Base-by-base conservation (phyloP, 1,140 invertebrate genomes). In the Halictus rubicundus region DNA sequence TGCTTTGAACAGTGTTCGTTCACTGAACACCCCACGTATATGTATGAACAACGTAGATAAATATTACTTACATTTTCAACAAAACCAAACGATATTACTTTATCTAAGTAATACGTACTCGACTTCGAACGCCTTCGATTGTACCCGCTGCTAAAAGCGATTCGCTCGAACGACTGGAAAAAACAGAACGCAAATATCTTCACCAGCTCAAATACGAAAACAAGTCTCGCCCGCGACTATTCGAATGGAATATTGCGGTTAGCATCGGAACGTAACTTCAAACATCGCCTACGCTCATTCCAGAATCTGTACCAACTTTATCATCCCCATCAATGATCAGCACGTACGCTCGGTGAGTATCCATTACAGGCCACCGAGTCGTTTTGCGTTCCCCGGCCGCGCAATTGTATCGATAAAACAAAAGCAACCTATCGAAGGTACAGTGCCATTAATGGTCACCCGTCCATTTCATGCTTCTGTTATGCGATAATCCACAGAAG, bases 381-480 rank as follows among this genome's bases (percentile, higher is more conserved):
- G 70, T 72, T 86, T 82, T 59, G 39, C 65, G 68, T 76, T 78
- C 66, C 66, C 52, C 32, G 57, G 25, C 59, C 71, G 60, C 59
- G 85, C 84, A 87, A 87, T 87, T 83, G 85, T 87, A 86, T 68
- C 85, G 85, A 87, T 86, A 87, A 87, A 87, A 84, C 84, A 87
- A 86, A 87, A 81, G 59, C 78, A 32, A 27, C 64, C 84, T 86
- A 86, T 87, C 85, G 72, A 76, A 21, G 57, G 77, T 78, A 86
- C 72, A 59, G 78, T 57, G 49, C 85, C 85, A 81, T 81, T 86
- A 83, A 87, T 86, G 85, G 85, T 78, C 65, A 63, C 64, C 70
- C 84, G 77, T 78, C 69, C 59, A 74, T 75, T 83, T 78, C 85
- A 83, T 81, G 78, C 84, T 87, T 86, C 84, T 76, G 84, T 87